Evolutionary conservation across 1,140 invertebrate genomes (phyloP), one percentile per base, ranked within the genome.

Genomic region (Ips typographus): DNA sequence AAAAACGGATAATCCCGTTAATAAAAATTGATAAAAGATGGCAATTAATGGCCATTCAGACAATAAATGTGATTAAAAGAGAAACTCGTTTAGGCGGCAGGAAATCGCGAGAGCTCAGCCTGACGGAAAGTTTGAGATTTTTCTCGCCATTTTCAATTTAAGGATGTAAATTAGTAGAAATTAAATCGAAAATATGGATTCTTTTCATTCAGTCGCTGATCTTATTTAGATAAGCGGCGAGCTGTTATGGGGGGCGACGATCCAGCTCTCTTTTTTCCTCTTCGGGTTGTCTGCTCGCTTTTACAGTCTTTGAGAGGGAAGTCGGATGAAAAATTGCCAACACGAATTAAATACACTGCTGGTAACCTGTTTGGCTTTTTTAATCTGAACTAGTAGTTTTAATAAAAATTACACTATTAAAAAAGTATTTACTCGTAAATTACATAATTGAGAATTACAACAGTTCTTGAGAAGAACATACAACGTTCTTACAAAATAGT

Each of bases 101-200:
- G 51, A 65, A 65, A 56, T 56, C 52, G 7, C 53, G 40, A 36
- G n/a, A 40, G 22, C 40, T 37, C 65, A 41, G 65, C 43, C 52
- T 58, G 52, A 65, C 53, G 41, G 64, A 57, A 65, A 65, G 44
- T 63, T 51, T 63, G 61, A 63, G 61, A 63, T 63, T 63, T 63
- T 63, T 55, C 63, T 57, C 51, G 40, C 53, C 51, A 65, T 76
- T 76, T 77, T 77, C 75, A 74, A 76, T 76, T 77, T 76, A 71
- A 70, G 74, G 72, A 77, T 77, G 76, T 77, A 77, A 77, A 77
- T 77, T 77, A 77, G 76, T 76, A 73, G 73, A 75, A 77, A 77
- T 77, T 76, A 77, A 77, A 77, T 77, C 75, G 75, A 77, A 77
- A 77, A 77, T 77, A 77, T 77, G 76, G 76, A 76, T 76, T 76